A percentile compares a stretch with the other conserved stretches of the same genome.
Evolutionary conservation across 1,140 invertebrate species (phyloP).

Genomic region (Batillaria attramentaria): DNA sequence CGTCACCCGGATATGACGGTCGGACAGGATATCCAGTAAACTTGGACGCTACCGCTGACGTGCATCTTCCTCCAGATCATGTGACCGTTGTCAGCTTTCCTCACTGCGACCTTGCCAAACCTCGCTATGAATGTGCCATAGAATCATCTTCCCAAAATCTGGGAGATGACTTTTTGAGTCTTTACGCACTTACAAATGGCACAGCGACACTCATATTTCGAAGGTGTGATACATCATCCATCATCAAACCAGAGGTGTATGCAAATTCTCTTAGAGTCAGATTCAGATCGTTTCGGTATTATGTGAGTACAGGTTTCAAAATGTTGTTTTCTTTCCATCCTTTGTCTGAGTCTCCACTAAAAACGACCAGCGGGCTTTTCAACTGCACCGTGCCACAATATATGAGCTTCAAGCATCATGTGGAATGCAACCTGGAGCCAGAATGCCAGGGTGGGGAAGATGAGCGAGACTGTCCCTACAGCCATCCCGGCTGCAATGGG

Average conservation of each 20-base stretch:
- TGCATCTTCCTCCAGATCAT: background rate
- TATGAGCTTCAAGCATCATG: background rate
- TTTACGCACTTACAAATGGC: background rate
- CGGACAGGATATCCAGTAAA: background rate
- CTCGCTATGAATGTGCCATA: background rate
- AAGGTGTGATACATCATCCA: background rate
- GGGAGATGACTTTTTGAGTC: background rate
- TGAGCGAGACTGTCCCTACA: constrained; percentile 12
- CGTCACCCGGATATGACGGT: background rate
- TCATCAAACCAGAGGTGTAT: background rate
- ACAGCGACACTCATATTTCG: background rate
- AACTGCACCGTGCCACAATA: background rate
- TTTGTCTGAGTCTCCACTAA: background rate
- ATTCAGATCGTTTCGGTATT: background rate
- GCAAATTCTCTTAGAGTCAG: background rate
- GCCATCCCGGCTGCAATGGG: constrained; percentile 7
- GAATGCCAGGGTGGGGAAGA: constrained; percentile 15
- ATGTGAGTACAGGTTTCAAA: background rate
- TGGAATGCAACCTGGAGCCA: constrained; percentile 18
- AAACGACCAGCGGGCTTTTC: background rate
- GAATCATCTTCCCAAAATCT: too few species aligned
- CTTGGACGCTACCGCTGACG: background rate
- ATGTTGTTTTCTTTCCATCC: background rate
- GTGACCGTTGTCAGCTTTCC: constrained; percentile 3
- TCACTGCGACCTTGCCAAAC: background rate